These are phyloP conservation scores for Solea solea DNA, from an alignment of 2,113 vertebrate genomes.

Conservation along the genomic window DNA sequence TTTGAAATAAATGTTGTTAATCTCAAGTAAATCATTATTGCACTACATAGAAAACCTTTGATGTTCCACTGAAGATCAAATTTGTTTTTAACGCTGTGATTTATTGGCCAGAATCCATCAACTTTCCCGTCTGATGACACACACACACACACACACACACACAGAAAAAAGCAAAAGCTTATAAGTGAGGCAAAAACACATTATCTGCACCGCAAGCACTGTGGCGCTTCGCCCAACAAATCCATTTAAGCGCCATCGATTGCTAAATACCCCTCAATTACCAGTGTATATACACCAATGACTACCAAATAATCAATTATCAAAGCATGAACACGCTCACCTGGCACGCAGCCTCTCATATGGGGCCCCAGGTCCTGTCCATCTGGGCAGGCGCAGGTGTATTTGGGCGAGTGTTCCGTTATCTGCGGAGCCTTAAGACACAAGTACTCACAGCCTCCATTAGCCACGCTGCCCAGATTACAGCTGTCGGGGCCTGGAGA, in stretches of 20 bases:
- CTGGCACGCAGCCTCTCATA: slow-evolving; percentile 91
- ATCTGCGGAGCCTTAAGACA: slow-evolving; percentile 97
- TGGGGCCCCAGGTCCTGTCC: slow-evolving; percentile 91
- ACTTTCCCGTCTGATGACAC: slow-evolving; percentile 5
- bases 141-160: too few species aligned
- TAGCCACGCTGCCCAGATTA: slow-evolving; percentile 87
- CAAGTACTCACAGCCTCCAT: slow-evolving; percentile 95
- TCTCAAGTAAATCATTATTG: not conserved
- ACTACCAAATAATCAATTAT: not conserved
- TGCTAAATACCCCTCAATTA: slow-evolving; percentile 29
- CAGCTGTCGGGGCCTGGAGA: slow-evolving; percentile 90
- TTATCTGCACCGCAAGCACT: slow-evolving; percentile 9
- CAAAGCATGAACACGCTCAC: slow-evolving; percentile 73
- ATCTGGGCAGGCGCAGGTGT: slow-evolving; percentile 95
- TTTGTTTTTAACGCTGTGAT: not conserved
- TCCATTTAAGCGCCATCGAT: slow-evolving; percentile 40
- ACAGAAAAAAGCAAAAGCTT: not conserved
- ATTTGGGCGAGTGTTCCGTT: slow-evolving; percentile 92
- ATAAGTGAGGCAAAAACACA: slow-evolving; percentile 22
- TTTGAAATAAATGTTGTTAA: too few species aligned
- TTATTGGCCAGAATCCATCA: not conserved
- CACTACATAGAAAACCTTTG: not conserved
- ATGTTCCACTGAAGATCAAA: not conserved
- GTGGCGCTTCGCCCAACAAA: slow-evolving; percentile 9
- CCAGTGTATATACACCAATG: not conserved